A percentile compares a stretch with the other conserved stretches of the same genome.
phyloP scores from a whole-genome alignment of 2,113 vertebrate species.

The Thryonomys swinderianus region DNA sequence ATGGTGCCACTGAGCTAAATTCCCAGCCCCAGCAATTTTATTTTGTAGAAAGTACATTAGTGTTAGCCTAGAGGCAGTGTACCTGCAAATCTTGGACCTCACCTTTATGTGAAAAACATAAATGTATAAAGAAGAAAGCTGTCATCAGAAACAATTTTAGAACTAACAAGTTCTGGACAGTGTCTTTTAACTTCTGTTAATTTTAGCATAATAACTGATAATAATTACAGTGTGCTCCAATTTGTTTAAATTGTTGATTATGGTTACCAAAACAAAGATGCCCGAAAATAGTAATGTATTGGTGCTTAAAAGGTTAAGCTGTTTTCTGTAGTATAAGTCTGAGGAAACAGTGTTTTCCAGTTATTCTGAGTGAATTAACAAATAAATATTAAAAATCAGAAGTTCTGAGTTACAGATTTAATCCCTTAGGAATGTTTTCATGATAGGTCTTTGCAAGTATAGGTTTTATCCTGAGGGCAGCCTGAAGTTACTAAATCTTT shows the following conservation, averaged over 20 bases:
- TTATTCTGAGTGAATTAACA: slow-evolving; percentile 7
- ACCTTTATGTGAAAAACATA: slow-evolving; percentile 32
- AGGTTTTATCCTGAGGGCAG: background rate
- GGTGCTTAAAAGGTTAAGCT: slow-evolving; percentile 42
- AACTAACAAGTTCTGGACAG: slow-evolving; percentile 24
- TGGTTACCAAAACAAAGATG: background rate
- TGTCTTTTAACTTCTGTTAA: background rate
- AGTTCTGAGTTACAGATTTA: background rate
- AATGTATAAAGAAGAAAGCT: slow-evolving; percentile 39
- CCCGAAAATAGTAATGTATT: slow-evolving; percentile 39
- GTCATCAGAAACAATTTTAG: slow-evolving; percentile 34
- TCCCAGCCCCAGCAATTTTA: background rate
- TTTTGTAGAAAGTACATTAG: slow-evolving; percentile 46
- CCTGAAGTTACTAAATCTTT: background rate
- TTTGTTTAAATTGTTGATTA: slow-evolving; percentile 44
- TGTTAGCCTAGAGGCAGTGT: background rate
- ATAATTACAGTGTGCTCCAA: background rate
- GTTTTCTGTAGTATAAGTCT: slow-evolving; percentile 10
- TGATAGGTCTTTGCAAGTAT: slow-evolving; percentile 27
- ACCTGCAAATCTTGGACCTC: background rate
- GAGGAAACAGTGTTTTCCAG: slow-evolving; percentile 7
- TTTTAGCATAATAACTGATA: slow-evolving; percentile 55
- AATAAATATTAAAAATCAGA: slow-evolving; percentile 26
- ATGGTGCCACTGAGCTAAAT: no score
- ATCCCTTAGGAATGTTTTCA: background rate